phyloP scores from a whole-genome alignment of 2,888 invertebrate genomes.

The Zaprionus obscuricornis region DNA sequence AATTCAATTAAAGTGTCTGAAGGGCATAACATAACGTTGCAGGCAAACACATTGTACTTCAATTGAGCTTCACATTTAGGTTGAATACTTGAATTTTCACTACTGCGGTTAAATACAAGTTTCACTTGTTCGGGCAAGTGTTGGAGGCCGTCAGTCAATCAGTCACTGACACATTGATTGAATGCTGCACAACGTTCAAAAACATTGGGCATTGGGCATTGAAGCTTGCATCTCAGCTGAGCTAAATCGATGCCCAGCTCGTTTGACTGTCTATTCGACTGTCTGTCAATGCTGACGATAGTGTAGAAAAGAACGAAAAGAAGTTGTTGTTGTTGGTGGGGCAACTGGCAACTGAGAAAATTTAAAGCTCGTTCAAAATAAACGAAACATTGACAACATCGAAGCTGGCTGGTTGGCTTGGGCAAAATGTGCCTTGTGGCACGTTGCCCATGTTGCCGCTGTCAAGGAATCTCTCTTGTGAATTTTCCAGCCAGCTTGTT shows the following conservation, averaged over 20 bases:
- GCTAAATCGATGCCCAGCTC: slow-evolving; percentile 2
- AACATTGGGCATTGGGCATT: no score
- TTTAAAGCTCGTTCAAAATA: slow-evolving; percentile 56
- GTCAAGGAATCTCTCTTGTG: slow-evolving; percentile 59
- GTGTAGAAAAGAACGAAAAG: no score
- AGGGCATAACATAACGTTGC: no score
- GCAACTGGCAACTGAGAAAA: slow-evolving; percentile 18
- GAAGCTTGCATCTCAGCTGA: slow-evolving; percentile 28
- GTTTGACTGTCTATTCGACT: not conserved
- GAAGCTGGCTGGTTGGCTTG: slow-evolving; percentile 1
- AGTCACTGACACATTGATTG: slow-evolving; percentile 56
- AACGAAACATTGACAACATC: slow-evolving; percentile 21
- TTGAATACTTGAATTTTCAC: not conserved
- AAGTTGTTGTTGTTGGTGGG: not conserved
- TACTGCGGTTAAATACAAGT: slow-evolving; percentile 7
- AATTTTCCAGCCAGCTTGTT: slow-evolving; percentile 63
- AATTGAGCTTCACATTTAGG: slow-evolving; percentile 13
- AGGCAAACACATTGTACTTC: slow-evolving; percentile 4
- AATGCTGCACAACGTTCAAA: no score
- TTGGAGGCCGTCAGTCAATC: slow-evolving; percentile 46
- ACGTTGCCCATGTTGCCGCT: slow-evolving; percentile 31
- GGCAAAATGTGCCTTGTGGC: slow-evolving; percentile 28
- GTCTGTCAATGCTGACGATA: slow-evolving; percentile 5
- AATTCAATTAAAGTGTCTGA: slow-evolving; percentile 24
- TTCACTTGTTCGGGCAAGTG: not conserved